A percentile compares a stretch with the other conserved stretches of the same genome.
These are phyloP conservation scores for Hydrochoerus hydrochaeris DNA, from an alignment of 2,113 vertebrate genomes.

Conservation along the genomic window DNA sequence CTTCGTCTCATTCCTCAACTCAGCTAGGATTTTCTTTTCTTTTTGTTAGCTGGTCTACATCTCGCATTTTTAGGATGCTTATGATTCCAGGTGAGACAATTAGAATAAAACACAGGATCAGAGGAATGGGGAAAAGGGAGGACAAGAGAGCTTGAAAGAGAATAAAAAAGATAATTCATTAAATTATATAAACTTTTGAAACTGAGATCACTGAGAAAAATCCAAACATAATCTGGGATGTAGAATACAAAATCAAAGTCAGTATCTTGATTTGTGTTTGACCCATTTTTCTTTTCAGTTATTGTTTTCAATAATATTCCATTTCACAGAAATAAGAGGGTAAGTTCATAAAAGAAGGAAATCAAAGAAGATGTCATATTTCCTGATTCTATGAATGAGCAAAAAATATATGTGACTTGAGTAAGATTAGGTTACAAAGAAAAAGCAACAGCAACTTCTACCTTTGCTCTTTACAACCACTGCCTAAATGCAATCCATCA, in stretches of 20 bases:
- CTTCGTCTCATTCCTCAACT: neutral
- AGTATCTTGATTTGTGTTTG: neutral
- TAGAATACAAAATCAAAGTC: neutral
- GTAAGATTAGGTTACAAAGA: neutral
- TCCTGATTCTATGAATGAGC: neutral
- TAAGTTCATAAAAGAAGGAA: neutral
- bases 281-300: neutral
- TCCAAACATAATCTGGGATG: neutral
- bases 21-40: neutral
- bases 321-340: slow-evolving; percentile 10
- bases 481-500: neutral
- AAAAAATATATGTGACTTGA: neutral
- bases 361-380: neutral
- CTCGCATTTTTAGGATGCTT: neutral
- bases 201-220: slow-evolving; percentile 5
- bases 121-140: neutral
- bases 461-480: neutral
- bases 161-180: neutral
- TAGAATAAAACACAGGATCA: neutral
- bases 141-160: neutral
- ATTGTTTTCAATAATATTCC: neutral
- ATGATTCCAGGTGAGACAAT: neutral
- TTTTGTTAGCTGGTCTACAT: neutral
- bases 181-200: neutral
- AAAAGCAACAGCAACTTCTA: neutral